Base-by-base conservation (phyloP, 2,888 invertebrate genomes). In the Polydrusus tereticollis region DNA sequence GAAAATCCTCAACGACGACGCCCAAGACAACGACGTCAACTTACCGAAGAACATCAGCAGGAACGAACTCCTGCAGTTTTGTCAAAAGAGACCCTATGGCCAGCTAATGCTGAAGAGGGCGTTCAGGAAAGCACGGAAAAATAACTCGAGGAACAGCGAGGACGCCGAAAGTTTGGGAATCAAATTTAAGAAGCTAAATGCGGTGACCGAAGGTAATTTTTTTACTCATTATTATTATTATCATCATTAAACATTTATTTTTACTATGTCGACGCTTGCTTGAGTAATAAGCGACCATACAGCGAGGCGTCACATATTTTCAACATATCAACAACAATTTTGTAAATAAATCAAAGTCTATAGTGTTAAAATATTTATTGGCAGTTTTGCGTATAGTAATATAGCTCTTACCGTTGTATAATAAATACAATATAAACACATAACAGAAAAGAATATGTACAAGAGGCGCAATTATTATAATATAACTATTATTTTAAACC, bases 1-100 rank as follows among this genome's bases (percentile, higher is more conserved):
- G 50, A 90, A 89, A 83, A 89, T 91, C 74, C 85, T 88, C 73
- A 91, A 91, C 80, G 87, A 88, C 67, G 91, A 91, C 81, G 86
- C 86, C 3, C 88, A 90, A 81, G 91, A 91, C 80, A 88, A 88
- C 77, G 88, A 88, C 66, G 79, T 90, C 14, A 83, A 85, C 74
- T 77, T 89, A 76, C 86, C 88, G 38, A 83, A 85, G 65, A 85
- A 85, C 10, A 81, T 88, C 69, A 85, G 85, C 36, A 84, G 87
- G 26, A 83, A 85, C 50, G 89, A 89, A 66, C 80, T 91, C 50
- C 79, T 90, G 69, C 86, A 88, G 75, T 87, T 87, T 76, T 89
- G 90, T 73, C 86, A 87, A 73, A 86, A 87, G 71, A 86, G 88
- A 43, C 85, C 86, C 14, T 80, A 83, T 62, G 80, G 84, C 20